These are phyloP conservation scores for Nebria salina DNA, from an alignment of 2,888 invertebrate genomes.

Conservation along the genomic window DNA sequence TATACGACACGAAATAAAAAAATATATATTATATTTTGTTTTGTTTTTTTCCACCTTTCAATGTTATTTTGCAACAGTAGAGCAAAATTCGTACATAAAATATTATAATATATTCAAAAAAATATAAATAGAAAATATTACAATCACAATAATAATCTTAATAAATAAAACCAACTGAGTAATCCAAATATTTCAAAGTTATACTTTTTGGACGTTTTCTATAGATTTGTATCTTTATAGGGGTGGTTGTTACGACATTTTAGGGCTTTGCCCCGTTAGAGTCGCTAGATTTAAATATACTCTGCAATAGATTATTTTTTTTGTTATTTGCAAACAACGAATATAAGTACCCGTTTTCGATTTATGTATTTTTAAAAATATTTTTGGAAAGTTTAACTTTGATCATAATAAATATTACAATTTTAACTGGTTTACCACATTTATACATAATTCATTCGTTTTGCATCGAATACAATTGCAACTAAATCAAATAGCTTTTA, in stretches of 20 bases:
- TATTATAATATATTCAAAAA: neutral
- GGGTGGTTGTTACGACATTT: neutral
- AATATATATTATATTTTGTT: slow-evolving; percentile 1
- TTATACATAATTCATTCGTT: neutral
- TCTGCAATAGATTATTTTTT: neutral
- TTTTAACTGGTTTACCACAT: neutral
- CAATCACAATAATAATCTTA: slow-evolving; percentile 1
- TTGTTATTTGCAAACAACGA: neutral
- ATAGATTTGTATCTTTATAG: neutral
- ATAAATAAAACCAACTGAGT: neutral
- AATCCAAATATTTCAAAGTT: neutral
- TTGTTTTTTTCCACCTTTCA: neutral
- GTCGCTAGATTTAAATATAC: neutral
- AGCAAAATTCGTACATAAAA: neutral
- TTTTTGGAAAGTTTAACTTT: neutral
- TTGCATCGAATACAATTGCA: neutral
- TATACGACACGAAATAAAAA: slow-evolving; percentile 1
- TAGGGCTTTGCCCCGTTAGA: neutral
- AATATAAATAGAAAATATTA: neutral
- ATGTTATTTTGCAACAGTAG: neutral
- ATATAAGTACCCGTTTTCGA: neutral
- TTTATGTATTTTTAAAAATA: neutral
- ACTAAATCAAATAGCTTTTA: neutral
- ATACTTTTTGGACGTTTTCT: slow-evolving; percentile 1
- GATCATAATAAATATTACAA: neutral